Evolutionary conservation across 2,888 invertebrate genomes (phyloP).

Genomic region (Eutolmus rufibarbis): DNA sequence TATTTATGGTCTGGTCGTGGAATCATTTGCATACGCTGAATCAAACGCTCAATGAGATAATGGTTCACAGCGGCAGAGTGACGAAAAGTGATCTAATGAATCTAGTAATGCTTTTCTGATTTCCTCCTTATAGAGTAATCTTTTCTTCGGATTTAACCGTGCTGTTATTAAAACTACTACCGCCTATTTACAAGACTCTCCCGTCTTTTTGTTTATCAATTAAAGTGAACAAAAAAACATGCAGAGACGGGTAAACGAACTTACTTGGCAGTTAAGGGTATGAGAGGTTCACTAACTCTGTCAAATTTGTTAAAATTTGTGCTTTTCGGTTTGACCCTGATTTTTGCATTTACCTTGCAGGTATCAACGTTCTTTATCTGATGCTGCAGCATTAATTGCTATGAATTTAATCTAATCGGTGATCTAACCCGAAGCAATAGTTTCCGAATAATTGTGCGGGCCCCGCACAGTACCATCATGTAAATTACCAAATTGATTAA

Average conservation of each 20-base stretch:
- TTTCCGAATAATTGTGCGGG: background rate
- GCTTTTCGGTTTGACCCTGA: background rate
- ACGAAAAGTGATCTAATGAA: background rate
- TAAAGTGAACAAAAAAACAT: background rate
- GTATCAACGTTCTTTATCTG: background rate
- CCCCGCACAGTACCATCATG: background rate
- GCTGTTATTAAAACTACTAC: background rate
- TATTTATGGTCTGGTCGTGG: background rate
- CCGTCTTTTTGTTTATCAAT: background rate
- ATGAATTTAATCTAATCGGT: background rate
- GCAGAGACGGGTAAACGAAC: background rate
- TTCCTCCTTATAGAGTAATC: background rate
- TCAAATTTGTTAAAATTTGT: background rate
- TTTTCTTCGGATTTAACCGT: background rate
- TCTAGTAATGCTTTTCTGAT: background rate
- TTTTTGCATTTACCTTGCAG: background rate
- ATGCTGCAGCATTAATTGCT: background rate
- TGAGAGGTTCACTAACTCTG: background rate
- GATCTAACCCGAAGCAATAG: background rate
- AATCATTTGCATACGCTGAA: background rate
- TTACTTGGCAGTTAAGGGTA: background rate
- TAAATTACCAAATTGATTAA: background rate
- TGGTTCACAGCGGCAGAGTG: background rate
- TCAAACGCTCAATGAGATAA: background rate
- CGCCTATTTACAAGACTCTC: background rate